A percentile compares a stretch with the other conserved stretches of the same genome.
phyloP scores from a whole-genome alignment of 2,797 vertebrate species.

The Streptopelia turtur region DNA sequence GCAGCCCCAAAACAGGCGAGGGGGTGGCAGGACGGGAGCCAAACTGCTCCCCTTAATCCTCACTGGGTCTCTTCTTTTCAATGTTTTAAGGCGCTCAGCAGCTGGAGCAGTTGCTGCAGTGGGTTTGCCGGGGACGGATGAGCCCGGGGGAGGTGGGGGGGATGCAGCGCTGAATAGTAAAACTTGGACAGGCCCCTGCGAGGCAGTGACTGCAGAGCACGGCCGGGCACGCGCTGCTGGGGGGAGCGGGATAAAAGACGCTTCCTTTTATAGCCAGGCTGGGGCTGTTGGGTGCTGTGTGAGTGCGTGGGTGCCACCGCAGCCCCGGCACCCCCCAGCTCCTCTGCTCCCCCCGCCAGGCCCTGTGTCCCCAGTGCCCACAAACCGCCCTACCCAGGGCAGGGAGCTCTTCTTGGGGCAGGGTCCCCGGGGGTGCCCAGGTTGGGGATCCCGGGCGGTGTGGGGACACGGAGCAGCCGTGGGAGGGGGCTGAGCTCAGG shows the following conservation, averaged over 20 bases:
- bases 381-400: not conserved
- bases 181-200: constrained; percentile 37
- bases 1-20: accelerated
- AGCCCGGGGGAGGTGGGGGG: not conserved
- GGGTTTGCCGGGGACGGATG: constrained; percentile 8
- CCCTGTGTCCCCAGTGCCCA: accelerated
- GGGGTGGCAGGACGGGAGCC: not conserved
- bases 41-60: not conserved
- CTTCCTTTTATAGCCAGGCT: constrained; percentile 73
- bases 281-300: constrained; percentile 15
- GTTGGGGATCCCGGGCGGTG: accelerated
- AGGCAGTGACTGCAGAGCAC: constrained; percentile 18
- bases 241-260: not conserved
- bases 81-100: not conserved
- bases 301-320: not conserved
- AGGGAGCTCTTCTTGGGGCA: not conserved
- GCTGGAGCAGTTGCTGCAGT: constrained; percentile 30
- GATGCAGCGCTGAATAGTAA: not conserved
- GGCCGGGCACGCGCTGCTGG: not conserved
- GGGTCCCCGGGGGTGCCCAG: not conserved
- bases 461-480: not conserved
- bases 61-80: not conserved
- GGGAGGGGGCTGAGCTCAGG: not conserved
- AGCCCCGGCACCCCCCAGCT: not conserved
- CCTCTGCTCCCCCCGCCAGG: not conserved